A percentile compares a stretch with the other conserved stretches of the same genome.
Evolutionary conservation across 2,113 vertebrate species (phyloP).

Genomic region (Lophochroa leadbeateri): DNA sequence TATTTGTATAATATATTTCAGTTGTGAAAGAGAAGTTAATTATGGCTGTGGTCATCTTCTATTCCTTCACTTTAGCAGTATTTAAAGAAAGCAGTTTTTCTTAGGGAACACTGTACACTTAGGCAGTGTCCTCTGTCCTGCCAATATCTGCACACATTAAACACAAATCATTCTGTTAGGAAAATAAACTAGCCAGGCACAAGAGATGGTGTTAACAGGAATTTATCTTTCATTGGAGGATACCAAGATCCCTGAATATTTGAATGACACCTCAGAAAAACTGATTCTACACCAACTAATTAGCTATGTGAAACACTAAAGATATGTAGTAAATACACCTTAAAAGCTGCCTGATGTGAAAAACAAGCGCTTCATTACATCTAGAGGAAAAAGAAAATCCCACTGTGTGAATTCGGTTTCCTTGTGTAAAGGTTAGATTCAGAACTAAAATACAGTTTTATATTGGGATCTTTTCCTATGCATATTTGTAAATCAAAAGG

Average conservation of each 20-base stretch:
- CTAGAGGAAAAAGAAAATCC: not conserved
- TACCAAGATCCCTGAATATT: not conserved
- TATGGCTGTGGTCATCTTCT: not conserved
- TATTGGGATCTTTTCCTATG: not conserved
- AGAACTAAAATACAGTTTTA: not conserved
- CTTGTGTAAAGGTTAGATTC: slow-evolving; percentile 21
- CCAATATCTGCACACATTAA: not conserved
- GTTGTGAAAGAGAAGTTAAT: not conserved
- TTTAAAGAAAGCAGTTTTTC: not conserved
- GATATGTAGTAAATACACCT: not conserved
- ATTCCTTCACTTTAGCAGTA: not conserved
- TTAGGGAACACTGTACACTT: not conserved
- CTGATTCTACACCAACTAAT: not conserved
- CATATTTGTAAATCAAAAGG: slow-evolving; percentile 36
- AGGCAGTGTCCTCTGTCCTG: not conserved
- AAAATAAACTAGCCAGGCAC: not conserved
- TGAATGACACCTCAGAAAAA: not conserved
- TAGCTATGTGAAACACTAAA: not conserved
- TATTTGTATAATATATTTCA: not conserved
- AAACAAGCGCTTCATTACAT: not conserved
- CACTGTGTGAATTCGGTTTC: not conserved
- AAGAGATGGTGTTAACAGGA: not conserved
- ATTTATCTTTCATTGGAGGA: not conserved
- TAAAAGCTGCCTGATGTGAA: not conserved
- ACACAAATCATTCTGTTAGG: not conserved